Base-by-base conservation (phyloP, 2,888 invertebrate genomes). In the Cerastoderma edule region DNA sequence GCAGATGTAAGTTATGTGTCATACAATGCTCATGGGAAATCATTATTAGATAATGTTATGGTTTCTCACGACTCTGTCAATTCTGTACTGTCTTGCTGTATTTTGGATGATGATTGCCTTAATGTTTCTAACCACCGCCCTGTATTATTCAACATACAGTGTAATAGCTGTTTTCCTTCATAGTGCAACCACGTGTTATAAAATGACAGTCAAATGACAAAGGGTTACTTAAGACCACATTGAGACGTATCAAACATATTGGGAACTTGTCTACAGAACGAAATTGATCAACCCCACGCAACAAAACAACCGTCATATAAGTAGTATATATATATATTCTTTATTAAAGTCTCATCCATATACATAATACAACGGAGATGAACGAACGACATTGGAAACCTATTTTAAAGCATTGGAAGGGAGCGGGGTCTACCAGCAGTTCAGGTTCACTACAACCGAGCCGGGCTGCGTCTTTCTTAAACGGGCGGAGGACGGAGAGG, bases 81-180 rank as follows among this genome's bases (percentile, higher is more conserved):
- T 67, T 35, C 27, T 35, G 53, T 50, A 1, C 32, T 5, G 32
- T 6, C 33, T 0, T 67, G 56, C 44, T 1, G 27, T 33, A 67
- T 67, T 39, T 10, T 56, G 16, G 44, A 67, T 4, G 56, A 56
- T 39, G 22, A 32, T 67, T 50, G 35, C 19, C 28, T 53, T 19
- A 53, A 53, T 50, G 66, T 66, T 10, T 66, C 66, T 32, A n/a
- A 10, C 8, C 66, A 66, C 27, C 27, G 66, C 19, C 66, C 66
- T 33, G 24, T 60, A 32, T 13, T 57, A 13, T 57, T 57, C 8
- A 32, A 13, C 32, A n/a, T 57, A 57, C 8, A 3, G 46, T 10
- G 22, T 44, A 19, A 8, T n/a, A 8, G 22, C n/a, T n/a, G n/a
- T n/a, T 22, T 30, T 30, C 3, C 30, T 16, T 2, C 6, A 30